These are phyloP conservation scores for Dorcus parallelipipedus DNA, from an alignment of 2,888 invertebrate species.

Conservation along the genomic window DNA sequence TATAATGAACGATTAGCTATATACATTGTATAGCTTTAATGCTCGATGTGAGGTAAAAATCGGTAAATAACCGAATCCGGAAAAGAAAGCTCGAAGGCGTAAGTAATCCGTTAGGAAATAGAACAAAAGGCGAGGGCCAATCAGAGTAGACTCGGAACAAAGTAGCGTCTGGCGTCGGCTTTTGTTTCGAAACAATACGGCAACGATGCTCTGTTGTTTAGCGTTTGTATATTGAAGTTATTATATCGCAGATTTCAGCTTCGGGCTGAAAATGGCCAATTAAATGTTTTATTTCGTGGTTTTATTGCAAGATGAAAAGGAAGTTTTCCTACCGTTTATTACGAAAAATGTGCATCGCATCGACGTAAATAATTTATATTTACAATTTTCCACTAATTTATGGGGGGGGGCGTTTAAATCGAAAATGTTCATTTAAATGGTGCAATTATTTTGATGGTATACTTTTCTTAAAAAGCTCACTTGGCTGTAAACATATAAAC, in stretches of 20 bases:
- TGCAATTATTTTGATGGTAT: too few relatives aligned
- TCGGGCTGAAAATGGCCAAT: conserved; percentile 43
- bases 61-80: conserved; percentile 18
- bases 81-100: conserved; percentile 41
- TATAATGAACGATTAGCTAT: too few relatives aligned
- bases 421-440: too few relatives aligned
- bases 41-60: neutral
- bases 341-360: too few relatives aligned
- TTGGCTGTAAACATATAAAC: too few relatives aligned
- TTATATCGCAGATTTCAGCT: conserved; percentile 42
- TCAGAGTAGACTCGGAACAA: conserved; percentile 43
- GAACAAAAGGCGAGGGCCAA: conserved; percentile 46
- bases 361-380: too few relatives aligned
- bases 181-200: conserved; percentile 45
- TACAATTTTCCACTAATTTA: too few relatives aligned
- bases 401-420: too few relatives aligned
- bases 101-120: conserved; percentile 44
- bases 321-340: conserved; percentile 16
- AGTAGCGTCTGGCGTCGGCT: conserved; percentile 45
- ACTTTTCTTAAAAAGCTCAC: too few relatives aligned
- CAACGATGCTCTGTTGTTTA: conserved; percentile 47
- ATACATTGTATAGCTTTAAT: neutral
- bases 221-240: conserved; percentile 45
- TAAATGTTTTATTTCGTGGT: conserved; percentile 43
- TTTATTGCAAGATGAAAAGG: conserved; percentile 26